Conservation (phyloP, 1,140 invertebrate species). For the Achatina immaculata region DNA sequence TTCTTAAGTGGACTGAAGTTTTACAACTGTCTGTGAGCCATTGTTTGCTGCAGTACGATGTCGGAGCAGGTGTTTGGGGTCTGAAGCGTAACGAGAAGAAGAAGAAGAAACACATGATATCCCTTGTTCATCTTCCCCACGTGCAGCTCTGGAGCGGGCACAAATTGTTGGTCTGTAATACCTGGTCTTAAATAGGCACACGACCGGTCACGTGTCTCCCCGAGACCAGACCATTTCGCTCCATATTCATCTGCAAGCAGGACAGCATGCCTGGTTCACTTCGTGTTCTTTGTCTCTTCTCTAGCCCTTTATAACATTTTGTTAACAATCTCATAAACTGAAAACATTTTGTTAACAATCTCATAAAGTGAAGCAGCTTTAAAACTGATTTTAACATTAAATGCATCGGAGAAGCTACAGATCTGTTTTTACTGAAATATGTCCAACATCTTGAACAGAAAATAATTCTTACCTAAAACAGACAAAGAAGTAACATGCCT, state of each 20-base stretch:
- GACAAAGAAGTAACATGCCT: no score
- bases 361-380: no score
- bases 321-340: no score
- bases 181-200: background rate
- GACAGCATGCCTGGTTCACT: background rate
- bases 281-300: background rate
- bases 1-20: background rate
- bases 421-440: no score
- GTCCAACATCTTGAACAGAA: no score
- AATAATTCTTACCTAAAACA: no score
- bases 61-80: constrained; percentile 13
- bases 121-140: constrained; percentile 1
- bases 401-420: no score
- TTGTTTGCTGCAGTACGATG: constrained; percentile 35
- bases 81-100: background rate
- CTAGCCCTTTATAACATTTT: no score
- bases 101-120: constrained; percentile 10
- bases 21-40: constrained; percentile 24
- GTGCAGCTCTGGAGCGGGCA: constrained; percentile 11
- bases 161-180: constrained; percentile 8
- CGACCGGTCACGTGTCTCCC: constrained; percentile 1
- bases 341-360: no score
- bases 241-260: background rate
- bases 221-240: background rate
- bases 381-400: no score